Conservation (phyloP, 2,888 invertebrate genomes). For the Polydrusus pterygomalis region DNA sequence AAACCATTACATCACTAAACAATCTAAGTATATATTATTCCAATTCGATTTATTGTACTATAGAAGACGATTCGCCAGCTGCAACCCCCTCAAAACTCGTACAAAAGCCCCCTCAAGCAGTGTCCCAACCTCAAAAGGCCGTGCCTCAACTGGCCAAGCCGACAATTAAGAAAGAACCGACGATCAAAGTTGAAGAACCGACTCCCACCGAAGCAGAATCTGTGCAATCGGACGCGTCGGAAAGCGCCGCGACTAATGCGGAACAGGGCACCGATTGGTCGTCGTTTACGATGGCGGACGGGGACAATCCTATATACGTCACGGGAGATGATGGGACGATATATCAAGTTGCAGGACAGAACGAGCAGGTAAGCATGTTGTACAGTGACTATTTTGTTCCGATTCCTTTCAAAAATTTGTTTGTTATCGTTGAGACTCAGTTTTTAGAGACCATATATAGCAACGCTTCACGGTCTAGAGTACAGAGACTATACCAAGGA, state of each 20-base stretch:
- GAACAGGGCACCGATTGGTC: constrained; percentile 62
- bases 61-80: constrained; percentile 23
- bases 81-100: constrained; percentile 10
- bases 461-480: too few relatives aligned
- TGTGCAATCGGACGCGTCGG: constrained; percentile 31
- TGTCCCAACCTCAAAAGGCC: background rate
- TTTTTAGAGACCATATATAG: too few relatives aligned
- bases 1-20: too few relatives aligned
- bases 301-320: constrained; percentile 82
- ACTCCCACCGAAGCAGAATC: constrained; percentile 37
- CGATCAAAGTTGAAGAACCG: constrained; percentile 22
- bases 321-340: constrained; percentile 90
- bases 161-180: constrained; percentile 7
- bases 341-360: constrained; percentile 83
- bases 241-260: constrained; percentile 17
- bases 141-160: constrained; percentile 27
- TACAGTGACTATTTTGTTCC: too few relatives aligned
- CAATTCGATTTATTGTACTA: background rate
- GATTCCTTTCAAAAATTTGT: too few relatives aligned
- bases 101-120: background rate
- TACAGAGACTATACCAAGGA: too few relatives aligned
- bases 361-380: constrained; percentile 76
- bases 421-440: too few relatives aligned
- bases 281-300: constrained; percentile 64
- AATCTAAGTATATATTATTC: too few relatives aligned